Conservation (phyloP, 2,888 invertebrate species). For the Thymelicus lineola region DNA sequence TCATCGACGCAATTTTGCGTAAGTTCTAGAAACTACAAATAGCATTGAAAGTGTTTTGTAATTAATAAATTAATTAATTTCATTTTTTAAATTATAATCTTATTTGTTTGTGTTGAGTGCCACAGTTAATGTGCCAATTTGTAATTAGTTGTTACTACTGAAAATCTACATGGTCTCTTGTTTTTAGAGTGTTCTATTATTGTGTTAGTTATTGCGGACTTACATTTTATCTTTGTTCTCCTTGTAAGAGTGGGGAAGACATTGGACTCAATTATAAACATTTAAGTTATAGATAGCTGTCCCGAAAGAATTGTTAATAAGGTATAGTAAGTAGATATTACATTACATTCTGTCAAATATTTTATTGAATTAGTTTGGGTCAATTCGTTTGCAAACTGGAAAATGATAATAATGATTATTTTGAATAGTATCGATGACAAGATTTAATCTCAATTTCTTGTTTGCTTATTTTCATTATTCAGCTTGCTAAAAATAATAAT, state of each 20-base stretch:
- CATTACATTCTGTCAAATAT: background rate
- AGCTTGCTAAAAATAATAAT: no score
- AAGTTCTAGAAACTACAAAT: conserved; percentile 41
- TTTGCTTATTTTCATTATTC: no score
- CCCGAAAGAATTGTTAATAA: background rate
- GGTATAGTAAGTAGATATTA: background rate
- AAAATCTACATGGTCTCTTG: background rate
- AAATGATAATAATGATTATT: no score
- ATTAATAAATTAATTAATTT: background rate
- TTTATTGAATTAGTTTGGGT: no score
- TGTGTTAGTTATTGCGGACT: background rate
- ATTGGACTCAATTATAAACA: background rate
- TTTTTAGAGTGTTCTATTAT: background rate
- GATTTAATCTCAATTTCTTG: no score
- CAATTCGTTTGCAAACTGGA: no score
- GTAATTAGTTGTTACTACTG: background rate
- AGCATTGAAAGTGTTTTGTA: background rate
- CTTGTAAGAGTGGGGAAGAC: background rate
- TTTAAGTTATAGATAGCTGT: background rate
- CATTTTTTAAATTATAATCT: background rate
- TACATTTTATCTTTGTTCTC: background rate
- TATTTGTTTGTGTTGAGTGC: conserved; percentile 8
- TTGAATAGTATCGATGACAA: no score
- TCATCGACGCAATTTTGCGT: conserved; percentile 41
- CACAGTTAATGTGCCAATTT: background rate